Evolutionary conservation across 2,888 invertebrate species (phyloP), one percentile per base, ranked within the genome.

Genomic region (Orthonevra nobilis): DNA sequence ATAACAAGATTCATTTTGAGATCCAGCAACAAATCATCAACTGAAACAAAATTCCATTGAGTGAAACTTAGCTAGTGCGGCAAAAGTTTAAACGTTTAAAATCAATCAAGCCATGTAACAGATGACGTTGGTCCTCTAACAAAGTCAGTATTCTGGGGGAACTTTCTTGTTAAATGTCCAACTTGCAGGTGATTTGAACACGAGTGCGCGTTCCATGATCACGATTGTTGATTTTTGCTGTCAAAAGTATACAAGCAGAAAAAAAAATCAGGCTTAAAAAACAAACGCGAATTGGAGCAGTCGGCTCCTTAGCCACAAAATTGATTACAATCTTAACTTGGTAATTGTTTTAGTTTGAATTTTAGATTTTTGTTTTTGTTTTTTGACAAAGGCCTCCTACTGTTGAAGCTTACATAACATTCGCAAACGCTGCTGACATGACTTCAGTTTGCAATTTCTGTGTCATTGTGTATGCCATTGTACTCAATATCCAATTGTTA

Each of bases 211-310:
- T 60, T 66, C 60, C 20, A 60, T 42, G 54, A 79, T 66, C 72
- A 66, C 66, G 66, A 79, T 79, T 73, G 60, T 61, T 19, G 52
- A 30, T 40, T 20, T 40, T 44, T 56, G 54, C 50, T 70, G 66
- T 68, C 54, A 61, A 61, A 79, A 66, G 68, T n/a, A 19, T 40
- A 44, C 23, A 30, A 36, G 19, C n/a, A 46, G 23, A 60, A 48
- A 60, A 42, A 36, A 26, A 56, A 54, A 19, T 28, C 50, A 32
- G 3, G 15, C 14, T 30, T 36, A 54, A 68, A 58, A 54, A n/a
- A n/a, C n/a, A n/a, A n/a, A n/a, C n/a, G n/a, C 66, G 36, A 73
- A 79, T 60, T 79, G 79, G 73, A 79, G 66, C 79, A 79, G 79
- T 66, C 73, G 56, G 61, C 73, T 66, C 73, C 66, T 73, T 61